Base-by-base conservation (phyloP, 2,113 vertebrate genomes). In the Urocynchramus pylzowi region DNA sequence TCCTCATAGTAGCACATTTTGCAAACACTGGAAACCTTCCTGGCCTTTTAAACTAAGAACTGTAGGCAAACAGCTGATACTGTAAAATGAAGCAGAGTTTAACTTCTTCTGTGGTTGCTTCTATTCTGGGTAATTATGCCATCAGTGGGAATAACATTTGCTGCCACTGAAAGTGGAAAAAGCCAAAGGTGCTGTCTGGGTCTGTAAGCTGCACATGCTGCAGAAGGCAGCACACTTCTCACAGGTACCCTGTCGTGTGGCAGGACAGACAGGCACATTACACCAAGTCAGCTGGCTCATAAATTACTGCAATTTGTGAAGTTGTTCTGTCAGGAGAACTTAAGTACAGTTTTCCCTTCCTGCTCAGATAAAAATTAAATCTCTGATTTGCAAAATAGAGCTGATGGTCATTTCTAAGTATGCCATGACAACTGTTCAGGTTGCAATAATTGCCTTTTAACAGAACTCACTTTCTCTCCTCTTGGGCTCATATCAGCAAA, bases 21-120 rank as follows among this genome's bases (percentile, higher is more conserved):
- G 41, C 87, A 96, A 87, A 87, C 52, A 60, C 64, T 91, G 73
- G 84, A 63, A 91, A 83, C 56, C 70, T 87, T 89, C 27, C 75
- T 89, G 89, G 64, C 82, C 83, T 93, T 96, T 93, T 83, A 82
- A 89, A 65, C 45, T 65, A 76, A 78, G 71, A 75, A 76, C 44
- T 69, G 69, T 33, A 61, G 92, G 45, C 88, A 92, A 91, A 68
- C 31, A 87, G 77, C 80, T 84, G 94, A 93, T 83, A 17, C 47
- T 45, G 39, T 80, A 35, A 87, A 89, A 85, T 31, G 50, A 54
- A 65, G 47, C 39, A 6, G 45, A 87, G 47, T 89, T 79, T 26
- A 75, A 47, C 53, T 84, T 89, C 69, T 75, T 63, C 73, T 0
- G 0, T 41, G 35, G 49, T 61, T 87, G 41, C 41, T 93, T 91